Conservation (phyloP, 2,888 invertebrate genomes). For the Villa cingulata region DNA sequence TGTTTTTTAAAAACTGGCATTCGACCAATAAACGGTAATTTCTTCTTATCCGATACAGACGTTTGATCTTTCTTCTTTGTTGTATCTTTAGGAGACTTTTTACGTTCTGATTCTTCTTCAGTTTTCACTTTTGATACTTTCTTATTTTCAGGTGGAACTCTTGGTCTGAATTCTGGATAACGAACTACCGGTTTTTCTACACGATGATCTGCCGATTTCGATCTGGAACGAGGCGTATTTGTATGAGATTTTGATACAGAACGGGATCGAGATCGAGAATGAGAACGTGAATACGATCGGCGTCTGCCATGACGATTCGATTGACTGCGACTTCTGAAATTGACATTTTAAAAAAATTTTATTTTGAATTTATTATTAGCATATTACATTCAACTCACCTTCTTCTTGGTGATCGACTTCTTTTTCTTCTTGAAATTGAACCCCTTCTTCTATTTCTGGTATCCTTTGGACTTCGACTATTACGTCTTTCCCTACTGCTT, state of each 20-base stretch:
- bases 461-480: conserved; percentile 11
- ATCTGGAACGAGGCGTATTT: conserved; percentile 8
- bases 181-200: conserved; percentile 32
- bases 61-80: conserved; percentile 16
- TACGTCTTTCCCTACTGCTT: conserved; percentile 10
- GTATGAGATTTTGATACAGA: conserved; percentile 16
- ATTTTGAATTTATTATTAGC: no score
- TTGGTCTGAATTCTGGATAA: conserved; percentile 33
- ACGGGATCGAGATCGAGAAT: conserved; percentile 21
- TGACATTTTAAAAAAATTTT: not conserved
- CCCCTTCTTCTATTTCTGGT: conserved; percentile 16
- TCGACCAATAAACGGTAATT: conserved; percentile 72
- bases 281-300: conserved; percentile 17
- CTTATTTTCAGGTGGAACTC: conserved; percentile 20
- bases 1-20: conserved; percentile 63
- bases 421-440: conserved; percentile 3
- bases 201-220: conserved; percentile 17
- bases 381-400: conserved; percentile 14
- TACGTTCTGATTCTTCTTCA: conserved; percentile 23
- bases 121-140: conserved; percentile 4
- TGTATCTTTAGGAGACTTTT: conserved; percentile 24
- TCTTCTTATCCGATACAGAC: conserved; percentile 44
- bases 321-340: conserved; percentile 11
- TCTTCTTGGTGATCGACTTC: conserved; percentile 12
- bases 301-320: conserved; percentile 9